Evolutionary conservation across 2,113 vertebrate genomes (phyloP).

Genomic region (Melanerpes aurifrons): DNA sequence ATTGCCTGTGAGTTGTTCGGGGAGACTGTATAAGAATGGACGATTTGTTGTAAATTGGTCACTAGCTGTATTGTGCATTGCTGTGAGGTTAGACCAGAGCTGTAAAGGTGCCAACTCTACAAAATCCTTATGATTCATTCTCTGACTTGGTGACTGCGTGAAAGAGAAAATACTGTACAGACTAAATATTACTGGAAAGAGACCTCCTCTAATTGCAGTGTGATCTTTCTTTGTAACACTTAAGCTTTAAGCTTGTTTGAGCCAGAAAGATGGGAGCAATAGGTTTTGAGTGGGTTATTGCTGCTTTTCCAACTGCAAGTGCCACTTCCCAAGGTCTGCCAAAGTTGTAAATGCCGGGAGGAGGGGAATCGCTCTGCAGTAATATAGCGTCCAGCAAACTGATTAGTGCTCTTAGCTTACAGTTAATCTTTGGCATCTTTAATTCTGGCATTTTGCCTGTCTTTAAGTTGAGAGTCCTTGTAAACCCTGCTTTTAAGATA

Average conservation of each 20-base stretch:
- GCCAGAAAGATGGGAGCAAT: neutral
- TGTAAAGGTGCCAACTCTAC: slow-evolving; percentile 73
- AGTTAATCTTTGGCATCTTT: slow-evolving; percentile 8
- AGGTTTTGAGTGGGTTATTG: slow-evolving; percentile 28
- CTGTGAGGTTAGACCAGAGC: slow-evolving; percentile 56
- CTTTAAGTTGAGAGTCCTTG: neutral
- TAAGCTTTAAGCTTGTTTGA: slow-evolving; percentile 19
- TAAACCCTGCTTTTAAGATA: neutral
- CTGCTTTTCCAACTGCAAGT: slow-evolving; percentile 13
- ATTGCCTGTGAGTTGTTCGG: slow-evolving; percentile 78
- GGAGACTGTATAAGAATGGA: slow-evolving; percentile 76
- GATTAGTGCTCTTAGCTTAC: neutral
- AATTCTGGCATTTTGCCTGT: slow-evolving; percentile 1
- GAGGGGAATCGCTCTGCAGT: neutral
- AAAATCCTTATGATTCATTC: slow-evolving; percentile 48
- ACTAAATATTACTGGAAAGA: slow-evolving; percentile 25
- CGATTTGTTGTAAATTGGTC: slow-evolving; percentile 80
- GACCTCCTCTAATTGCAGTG: neutral
- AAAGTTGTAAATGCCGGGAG: neutral
- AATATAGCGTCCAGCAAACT: neutral
- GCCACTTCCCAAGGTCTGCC: slow-evolving; percentile 16
- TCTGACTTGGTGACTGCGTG: slow-evolving; percentile 37
- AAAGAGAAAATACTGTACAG: slow-evolving; percentile 35
- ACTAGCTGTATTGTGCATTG: slow-evolving; percentile 71
- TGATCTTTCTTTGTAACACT: neutral